These are phyloP conservation scores for Neoarius graeffei DNA, from an alignment of 2,113 vertebrate species.

Conservation along the genomic window DNA sequence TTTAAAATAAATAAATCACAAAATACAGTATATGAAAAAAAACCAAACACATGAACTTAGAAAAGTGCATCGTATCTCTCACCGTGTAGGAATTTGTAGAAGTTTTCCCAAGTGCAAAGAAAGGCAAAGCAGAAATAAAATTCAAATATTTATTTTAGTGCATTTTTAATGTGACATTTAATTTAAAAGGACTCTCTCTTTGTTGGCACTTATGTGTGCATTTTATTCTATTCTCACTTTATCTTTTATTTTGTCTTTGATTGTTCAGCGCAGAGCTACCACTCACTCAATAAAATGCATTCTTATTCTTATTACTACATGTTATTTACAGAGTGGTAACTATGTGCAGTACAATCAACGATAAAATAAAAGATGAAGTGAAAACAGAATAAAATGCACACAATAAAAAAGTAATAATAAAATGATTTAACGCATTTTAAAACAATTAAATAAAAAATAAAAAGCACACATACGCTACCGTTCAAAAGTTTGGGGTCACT, in stretches of 20 bases:
- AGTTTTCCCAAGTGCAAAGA: background rate
- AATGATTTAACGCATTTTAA: too few species aligned
- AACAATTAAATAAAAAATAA: too few species aligned
- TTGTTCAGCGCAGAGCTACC: background rate
- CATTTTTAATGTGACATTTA: background rate
- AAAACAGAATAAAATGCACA: background rate
- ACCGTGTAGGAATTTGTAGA: background rate
- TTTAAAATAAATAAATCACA: background rate
- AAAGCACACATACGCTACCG: too few species aligned
- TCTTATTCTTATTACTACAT: background rate
- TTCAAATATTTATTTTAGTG: background rate
- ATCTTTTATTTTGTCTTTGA: background rate
- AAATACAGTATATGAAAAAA: background rate
- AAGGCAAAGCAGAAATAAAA: background rate
- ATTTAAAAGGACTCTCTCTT: background rate
- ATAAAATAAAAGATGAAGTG: background rate
- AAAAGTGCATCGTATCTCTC: background rate
- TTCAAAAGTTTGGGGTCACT: too few species aligned
- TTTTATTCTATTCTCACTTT: background rate
- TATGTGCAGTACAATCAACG: background rate
- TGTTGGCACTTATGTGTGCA: background rate
- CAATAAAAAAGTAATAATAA: too few species aligned
- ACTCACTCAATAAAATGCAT: background rate
- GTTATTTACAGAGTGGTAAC: background rate
- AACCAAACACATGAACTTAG: background rate